Base-by-base conservation (phyloP, 2,888 invertebrate species). In the Amaurobius ferox region DNA sequence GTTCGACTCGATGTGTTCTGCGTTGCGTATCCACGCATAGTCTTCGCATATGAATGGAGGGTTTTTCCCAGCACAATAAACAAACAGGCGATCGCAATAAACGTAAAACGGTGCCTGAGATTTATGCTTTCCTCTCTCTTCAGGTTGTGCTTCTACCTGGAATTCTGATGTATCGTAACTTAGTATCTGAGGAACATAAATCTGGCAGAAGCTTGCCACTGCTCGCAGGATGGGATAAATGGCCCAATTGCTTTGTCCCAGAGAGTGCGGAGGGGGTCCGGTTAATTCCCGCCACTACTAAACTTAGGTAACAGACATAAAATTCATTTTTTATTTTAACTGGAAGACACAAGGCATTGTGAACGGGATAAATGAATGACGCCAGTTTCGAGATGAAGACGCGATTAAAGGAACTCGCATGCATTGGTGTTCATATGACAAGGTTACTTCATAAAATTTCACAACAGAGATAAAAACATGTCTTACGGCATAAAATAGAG, bases 51-150 rank as follows among this genome's bases (percentile, higher is more conserved):
- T 23, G 55, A 55, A 55, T 23, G 55, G 48, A 30, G 29, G 77
- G 67, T 77, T 68, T 68, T 68, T 68, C 68, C 68, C 67, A 77
- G 48, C 67, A 26, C 77, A 55, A 66, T 68, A 67, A 77, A 77
- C 67, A 67, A 77, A 77, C 48, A 44, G 48, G 44, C 44, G 11
- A 48, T 66, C 23, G 48, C 28, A 13, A 19, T 68, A 68, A 76
- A 66, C 44, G 67, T 23, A 67, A 66, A 66, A 30, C 67, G 23
- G 64, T 23, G 26, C 13, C 39, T 23, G 26, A 48, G 55, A 77
- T 77, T 77, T 77, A 77, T 68, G 67, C 66, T 77, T 77, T 39
- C 77, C 64, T 61, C 23, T 23, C 23, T 55, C 55, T 23, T 3
- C 23, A 11, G 11, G 16, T 2, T 13, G 23, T n/a, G 55, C 55